These are phyloP conservation scores for Neosalanx taihuensis DNA, from an alignment of 2,797 vertebrate species.

Conservation along the genomic window DNA sequence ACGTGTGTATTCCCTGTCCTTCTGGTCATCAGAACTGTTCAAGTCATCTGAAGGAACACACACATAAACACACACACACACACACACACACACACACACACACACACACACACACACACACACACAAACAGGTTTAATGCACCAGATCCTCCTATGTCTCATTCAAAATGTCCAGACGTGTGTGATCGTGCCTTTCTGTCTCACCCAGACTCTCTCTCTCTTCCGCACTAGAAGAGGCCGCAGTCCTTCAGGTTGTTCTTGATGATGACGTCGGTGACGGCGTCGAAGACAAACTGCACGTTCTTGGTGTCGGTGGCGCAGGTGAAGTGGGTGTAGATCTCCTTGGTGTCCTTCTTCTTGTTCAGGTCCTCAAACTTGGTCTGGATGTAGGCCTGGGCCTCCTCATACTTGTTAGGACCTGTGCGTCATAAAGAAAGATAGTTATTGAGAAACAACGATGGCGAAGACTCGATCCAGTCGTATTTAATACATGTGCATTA, in stretches of 20 bases:
- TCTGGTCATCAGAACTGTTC: conserved; percentile 75
- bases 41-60: conserved; percentile 71
- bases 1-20: conserved; percentile 56
- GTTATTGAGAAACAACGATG: background rate
- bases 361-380: conserved; percentile 98
- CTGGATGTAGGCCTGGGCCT: conserved; percentile 94
- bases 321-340: conserved; percentile 98
- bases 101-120: too few species aligned
- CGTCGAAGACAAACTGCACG: conserved; percentile 97
- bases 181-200: background rate
- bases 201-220: conserved; percentile 54
- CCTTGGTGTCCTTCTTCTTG: conserved; percentile 98
- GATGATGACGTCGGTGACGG: conserved; percentile 98
- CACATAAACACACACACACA: background rate
- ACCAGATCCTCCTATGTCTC: background rate
- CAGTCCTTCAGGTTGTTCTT: conserved; percentile 99
- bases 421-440: conserved; percentile 1
- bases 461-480: background rate
- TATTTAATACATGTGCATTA: too few species aligned
- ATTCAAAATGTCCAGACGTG: conserved; percentile 1
- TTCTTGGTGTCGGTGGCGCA: conserved; percentile 99
- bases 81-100: conserved; percentile 3
- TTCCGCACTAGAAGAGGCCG: conserved; percentile 84
- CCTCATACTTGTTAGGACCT: conserved; percentile 90
- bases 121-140: conserved; percentile 8